Percentiles rank a stretch among this genome's conserved stretches.
phyloP scores from a whole-genome alignment of 2,113 vertebrate genomes.

The Menura novaehollandiae region DNA sequence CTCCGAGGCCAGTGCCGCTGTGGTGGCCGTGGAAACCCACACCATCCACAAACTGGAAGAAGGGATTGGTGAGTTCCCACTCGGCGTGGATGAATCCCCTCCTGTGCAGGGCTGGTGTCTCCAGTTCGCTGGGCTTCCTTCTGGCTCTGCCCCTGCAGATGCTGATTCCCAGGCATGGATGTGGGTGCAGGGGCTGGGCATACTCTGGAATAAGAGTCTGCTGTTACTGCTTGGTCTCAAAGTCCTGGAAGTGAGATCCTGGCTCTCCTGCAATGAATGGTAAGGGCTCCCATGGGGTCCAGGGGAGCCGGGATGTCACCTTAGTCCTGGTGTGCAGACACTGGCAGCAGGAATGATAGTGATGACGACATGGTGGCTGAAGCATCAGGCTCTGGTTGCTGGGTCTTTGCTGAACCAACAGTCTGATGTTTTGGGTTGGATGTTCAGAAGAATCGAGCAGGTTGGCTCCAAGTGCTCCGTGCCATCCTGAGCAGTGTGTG shows the following conservation, averaged over 20 bases:
- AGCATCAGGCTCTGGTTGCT: background rate
- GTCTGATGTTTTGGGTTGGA: background rate
- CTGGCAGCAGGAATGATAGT: background rate
- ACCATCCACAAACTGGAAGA: conserved; percentile 82
- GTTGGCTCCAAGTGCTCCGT: background rate
- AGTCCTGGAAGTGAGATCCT: conserved; percentile 33
- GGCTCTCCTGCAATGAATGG: conserved; percentile 6
- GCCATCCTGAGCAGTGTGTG: background rate
- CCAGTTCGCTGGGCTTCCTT: background rate
- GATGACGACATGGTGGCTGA: background rate
- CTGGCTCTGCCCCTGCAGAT: conserved; percentile 42
- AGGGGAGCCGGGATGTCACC: background rate
- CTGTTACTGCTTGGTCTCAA: conserved; percentile 40
- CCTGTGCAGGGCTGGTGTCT: background rate
- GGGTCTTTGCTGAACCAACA: background rate
- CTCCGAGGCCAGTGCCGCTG: conserved; percentile 77
- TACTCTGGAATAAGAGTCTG: conserved; percentile 26
- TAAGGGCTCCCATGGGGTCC: background rate
- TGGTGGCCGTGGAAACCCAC: conserved; percentile 86
- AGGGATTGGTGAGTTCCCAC: conserved; percentile 74
- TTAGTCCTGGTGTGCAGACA: background rate
- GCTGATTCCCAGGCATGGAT: conserved; percentile 14
- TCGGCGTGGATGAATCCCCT: background rate
- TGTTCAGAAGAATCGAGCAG: background rate
- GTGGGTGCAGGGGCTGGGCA: conserved; percentile 32